Conservation (phyloP, 2,888 invertebrate genomes). For the Neoaliturus tenellus region DNA sequence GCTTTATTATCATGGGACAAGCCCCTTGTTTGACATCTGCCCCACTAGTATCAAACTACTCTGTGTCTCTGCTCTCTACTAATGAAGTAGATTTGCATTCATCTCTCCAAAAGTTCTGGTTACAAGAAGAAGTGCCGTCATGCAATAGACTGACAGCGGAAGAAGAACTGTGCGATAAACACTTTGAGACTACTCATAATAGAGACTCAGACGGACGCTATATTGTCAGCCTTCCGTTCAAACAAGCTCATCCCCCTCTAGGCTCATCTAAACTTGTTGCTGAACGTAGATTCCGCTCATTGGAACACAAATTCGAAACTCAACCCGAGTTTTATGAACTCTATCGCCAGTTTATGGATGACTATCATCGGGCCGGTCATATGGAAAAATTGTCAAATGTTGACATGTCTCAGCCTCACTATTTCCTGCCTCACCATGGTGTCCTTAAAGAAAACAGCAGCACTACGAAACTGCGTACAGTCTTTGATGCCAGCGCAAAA, state of each 20-base stretch:
- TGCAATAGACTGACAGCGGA: neutral
- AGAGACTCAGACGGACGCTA: neutral
- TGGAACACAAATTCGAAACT: neutral
- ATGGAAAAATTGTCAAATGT: too few species aligned
- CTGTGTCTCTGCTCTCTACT: neutral
- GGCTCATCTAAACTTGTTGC: neutral
- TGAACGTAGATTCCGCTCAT: neutral
- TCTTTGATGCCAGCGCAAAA: too few species aligned
- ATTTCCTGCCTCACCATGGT: too few species aligned
- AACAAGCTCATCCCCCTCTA: neutral
- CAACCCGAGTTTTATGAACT: neutral
- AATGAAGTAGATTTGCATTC: neutral
- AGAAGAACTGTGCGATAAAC: neutral
- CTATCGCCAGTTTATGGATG: slow-evolving; percentile 2
- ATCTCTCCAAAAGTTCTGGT: neutral
- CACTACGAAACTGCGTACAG: too few species aligned
- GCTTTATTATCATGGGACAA: neutral
- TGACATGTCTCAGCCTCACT: too few species aligned
- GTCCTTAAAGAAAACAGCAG: too few species aligned
- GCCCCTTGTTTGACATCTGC: neutral
- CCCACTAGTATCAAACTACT: neutral
- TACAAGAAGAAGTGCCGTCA: neutral
- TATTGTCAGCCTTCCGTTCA: neutral
- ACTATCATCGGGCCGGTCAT: too few species aligned
- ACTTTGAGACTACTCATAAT: neutral